A percentile compares a stretch with the other conserved stretches of the same genome.
Evolutionary conservation across 2,113 vertebrate species (phyloP).

Genomic region (Pseudois nayaur): DNA sequence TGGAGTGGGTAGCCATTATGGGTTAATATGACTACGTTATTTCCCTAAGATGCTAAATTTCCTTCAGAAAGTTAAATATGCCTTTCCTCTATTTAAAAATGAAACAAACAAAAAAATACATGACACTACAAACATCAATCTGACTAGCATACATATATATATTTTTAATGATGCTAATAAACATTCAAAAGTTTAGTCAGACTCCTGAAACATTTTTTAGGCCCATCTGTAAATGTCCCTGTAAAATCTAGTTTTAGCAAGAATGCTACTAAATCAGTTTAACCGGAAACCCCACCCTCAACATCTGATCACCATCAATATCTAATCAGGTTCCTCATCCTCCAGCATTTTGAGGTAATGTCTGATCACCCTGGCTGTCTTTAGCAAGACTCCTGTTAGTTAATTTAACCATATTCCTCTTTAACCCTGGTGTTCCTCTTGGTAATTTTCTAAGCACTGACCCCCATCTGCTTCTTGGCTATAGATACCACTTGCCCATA

Average conservation of each 20-base stretch:
- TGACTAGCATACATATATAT: not conserved
- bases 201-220: not conserved
- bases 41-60: not conserved
- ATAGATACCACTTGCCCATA: not conserved
- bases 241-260: not conserved
- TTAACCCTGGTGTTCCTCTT: not conserved
- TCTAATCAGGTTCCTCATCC: not conserved
- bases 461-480: not conserved
- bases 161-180: not conserved
- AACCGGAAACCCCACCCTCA: not conserved
- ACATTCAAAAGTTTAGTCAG: not conserved
- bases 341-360: not conserved
- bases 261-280: not conserved
- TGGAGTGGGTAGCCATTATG: too few species aligned
- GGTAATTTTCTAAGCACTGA: not conserved
- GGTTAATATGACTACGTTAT: rapidly evolving
- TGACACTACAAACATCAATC: not conserved
- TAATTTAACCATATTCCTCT: not conserved
- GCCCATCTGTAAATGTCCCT: not conserved
- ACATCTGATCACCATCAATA: not conserved
- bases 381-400: not conserved
- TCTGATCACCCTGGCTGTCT: not conserved
- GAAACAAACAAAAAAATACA: not conserved
- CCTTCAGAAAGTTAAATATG: not conserved
- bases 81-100: not conserved